Conservation (phyloP, 2,113 vertebrate genomes). For the Lepus europaeus region DNA sequence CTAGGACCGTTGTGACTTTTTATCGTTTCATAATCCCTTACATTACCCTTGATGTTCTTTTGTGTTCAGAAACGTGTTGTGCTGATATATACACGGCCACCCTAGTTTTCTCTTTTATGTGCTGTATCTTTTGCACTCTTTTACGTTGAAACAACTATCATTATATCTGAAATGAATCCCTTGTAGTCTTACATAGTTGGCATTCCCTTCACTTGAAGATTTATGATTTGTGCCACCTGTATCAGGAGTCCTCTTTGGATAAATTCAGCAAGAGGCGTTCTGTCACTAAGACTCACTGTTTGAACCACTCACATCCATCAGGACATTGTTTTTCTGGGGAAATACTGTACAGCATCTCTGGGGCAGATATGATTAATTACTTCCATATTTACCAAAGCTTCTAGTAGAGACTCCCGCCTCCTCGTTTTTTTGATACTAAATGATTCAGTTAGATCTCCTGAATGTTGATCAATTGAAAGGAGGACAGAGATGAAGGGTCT, state of each 20-base stretch:
- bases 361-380: neutral
- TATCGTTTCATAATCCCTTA: neutral
- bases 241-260: neutral
- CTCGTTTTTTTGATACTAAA: neutral
- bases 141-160: neutral
- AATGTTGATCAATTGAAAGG: neutral
- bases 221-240: neutral
- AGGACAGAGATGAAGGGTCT: neutral
- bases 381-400: neutral
- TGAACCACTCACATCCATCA: neutral
- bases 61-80: neutral
- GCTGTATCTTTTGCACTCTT: neutral
- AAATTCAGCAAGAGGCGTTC: neutral
- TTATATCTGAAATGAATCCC: neutral
- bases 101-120: neutral
- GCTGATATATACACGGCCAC: neutral
- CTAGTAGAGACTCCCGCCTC: neutral
- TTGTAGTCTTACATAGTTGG: neutral
- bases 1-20: neutral
- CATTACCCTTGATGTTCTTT: neutral
- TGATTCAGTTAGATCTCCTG: neutral
- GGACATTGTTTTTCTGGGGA: neutral
- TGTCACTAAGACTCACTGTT: neutral
- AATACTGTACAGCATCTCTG: neutral
- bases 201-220: neutral